Conservation (phyloP, 1,140 invertebrate species). For the Neoseiulus cucumeris region DNA sequence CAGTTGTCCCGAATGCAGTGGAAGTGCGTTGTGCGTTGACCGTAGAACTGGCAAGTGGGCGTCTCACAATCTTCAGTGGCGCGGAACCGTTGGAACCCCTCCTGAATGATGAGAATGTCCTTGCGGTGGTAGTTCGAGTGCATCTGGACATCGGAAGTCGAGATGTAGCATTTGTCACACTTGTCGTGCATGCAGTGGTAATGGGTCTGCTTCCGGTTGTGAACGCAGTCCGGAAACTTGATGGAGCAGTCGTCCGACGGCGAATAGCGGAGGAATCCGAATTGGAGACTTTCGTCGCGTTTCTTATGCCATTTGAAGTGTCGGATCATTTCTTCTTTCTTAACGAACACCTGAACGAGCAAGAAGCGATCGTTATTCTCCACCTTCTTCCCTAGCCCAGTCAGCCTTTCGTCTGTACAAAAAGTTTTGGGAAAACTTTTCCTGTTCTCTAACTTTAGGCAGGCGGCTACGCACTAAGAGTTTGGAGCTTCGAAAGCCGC, state of each 20-base stretch:
- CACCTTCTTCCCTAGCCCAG: too few species aligned
- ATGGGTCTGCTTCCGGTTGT: slow-evolving; percentile 91
- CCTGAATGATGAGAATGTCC: slow-evolving; percentile 88
- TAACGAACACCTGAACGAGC: slow-evolving; percentile 52
- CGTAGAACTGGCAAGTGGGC: slow-evolving; percentile 66
- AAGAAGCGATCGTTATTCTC: too few species aligned
- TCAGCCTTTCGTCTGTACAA: too few species aligned
- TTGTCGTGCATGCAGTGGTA: slow-evolving; percentile 76
- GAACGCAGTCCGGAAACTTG: slow-evolving; percentile 55
- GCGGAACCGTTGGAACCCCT: slow-evolving; percentile 76
- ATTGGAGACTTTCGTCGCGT: slow-evolving; percentile 79
- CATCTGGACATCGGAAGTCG: slow-evolving; percentile 97
- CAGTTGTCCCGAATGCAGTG: slow-evolving; percentile 76
- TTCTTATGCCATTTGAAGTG: slow-evolving; percentile 99
- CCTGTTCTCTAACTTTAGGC: too few species aligned
- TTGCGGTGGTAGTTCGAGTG: slow-evolving; percentile 96
- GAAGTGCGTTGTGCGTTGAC: slow-evolving; percentile 92
- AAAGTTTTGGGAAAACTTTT: too few species aligned
- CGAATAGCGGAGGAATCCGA: slow-evolving; percentile 87
- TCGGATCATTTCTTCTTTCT: slow-evolving; percentile 95
- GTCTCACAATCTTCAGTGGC: slow-evolving; percentile 77
- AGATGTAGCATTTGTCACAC: slow-evolving; percentile 87
- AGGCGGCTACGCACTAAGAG: too few species aligned
- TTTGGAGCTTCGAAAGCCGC: too few species aligned
- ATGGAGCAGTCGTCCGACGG: slow-evolving; percentile 74